Percentiles rank a stretch among this genome's conserved stretches.
These are phyloP conservation scores for Pammene aurita DNA, from an alignment of 2,888 invertebrate species.

Conservation along the genomic window DNA sequence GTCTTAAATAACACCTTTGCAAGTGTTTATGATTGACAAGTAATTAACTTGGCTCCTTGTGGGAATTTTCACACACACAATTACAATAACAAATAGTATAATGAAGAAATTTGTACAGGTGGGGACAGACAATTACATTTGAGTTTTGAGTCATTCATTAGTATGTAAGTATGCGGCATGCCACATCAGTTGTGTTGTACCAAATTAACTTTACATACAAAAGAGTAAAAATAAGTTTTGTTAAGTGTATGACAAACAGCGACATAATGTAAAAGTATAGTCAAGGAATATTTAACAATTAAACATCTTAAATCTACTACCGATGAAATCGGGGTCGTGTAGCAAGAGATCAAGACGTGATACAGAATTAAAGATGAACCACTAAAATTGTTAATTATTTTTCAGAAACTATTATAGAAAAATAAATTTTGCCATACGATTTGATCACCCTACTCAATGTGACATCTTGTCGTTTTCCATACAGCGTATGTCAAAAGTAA, in stretches of 20 bases:
- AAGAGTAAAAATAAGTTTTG: constrained; percentile 30
- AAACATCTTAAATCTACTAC: neutral
- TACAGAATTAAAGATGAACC: too few relatives aligned
- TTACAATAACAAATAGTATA: constrained; percentile 36
- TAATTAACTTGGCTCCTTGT: constrained; percentile 9
- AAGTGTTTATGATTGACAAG: constrained; percentile 31
- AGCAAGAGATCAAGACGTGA: too few relatives aligned
- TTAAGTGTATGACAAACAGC: neutral
- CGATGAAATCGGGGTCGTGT: too few relatives aligned
- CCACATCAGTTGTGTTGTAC: constrained; percentile 15
- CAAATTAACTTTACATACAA: constrained; percentile 18
- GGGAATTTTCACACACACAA: constrained; percentile 40
- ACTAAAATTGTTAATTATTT: too few relatives aligned
- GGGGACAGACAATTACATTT: constrained; percentile 21
- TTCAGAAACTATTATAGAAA: too few relatives aligned
- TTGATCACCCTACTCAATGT: too few relatives aligned
- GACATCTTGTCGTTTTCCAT: too few relatives aligned
- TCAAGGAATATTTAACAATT: neutral
- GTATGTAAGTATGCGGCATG: constrained; percentile 28
- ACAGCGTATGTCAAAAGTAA: too few relatives aligned
- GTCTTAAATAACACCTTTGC: too few relatives aligned
- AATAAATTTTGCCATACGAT: too few relatives aligned
- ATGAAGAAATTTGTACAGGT: constrained; percentile 37
- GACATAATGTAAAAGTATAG: neutral
- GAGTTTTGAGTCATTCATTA: constrained; percentile 38